Evolutionary conservation across 2,113 vertebrate species (phyloP), one percentile per base, ranked within the genome.

Genomic region (Pelecanus crispus): DNA sequence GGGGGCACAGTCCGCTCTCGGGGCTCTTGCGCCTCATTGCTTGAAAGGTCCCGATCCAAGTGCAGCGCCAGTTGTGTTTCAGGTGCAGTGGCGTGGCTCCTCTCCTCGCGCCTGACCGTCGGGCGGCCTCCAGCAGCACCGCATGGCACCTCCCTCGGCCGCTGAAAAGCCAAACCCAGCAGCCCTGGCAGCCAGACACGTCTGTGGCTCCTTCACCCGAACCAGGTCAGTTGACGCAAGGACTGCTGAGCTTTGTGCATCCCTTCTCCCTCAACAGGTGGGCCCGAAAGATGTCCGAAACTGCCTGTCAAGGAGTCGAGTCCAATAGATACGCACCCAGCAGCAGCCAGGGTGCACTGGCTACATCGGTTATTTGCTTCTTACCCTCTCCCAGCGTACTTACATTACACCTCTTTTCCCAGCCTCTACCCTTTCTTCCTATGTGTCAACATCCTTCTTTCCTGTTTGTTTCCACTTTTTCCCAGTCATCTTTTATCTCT

Each of bases 11-110:
- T 9, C 70, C 3, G 2, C 15, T 17, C 29, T 52, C 14, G 8
- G 63, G 17, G 49, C 32, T 14, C 17, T 53, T 31, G n/a, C 3
- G 5, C 17, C n/a, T 17, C 44, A 53, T 28, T 53, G 65, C 10
- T 38, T 15, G 36, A 17, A 45, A 14, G 11, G 6, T 11, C 13
- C 72, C 47, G 32, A 8, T 22, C 13, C 9, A 4, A 3, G 38
- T 15, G 55, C 1, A 3, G 50, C 42, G 21, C 17, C 42, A 1
- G 0, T 8, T n/a, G 72, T 22, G 59, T 1, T 45, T 49, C 1
- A 13, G 49, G 3, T 47, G 5, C 62, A 10, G 2, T 2, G 63
- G 71, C 20, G n/a, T 20, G 17, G 8, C 70, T 25, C 42, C 5
- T 34, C 19, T n/a, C 17, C 42, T 36, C 56, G 1, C 1, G 3